Evolutionary conservation across 2,797 vertebrate genomes (phyloP).

Genomic region (Salarias fasciatus): DNA sequence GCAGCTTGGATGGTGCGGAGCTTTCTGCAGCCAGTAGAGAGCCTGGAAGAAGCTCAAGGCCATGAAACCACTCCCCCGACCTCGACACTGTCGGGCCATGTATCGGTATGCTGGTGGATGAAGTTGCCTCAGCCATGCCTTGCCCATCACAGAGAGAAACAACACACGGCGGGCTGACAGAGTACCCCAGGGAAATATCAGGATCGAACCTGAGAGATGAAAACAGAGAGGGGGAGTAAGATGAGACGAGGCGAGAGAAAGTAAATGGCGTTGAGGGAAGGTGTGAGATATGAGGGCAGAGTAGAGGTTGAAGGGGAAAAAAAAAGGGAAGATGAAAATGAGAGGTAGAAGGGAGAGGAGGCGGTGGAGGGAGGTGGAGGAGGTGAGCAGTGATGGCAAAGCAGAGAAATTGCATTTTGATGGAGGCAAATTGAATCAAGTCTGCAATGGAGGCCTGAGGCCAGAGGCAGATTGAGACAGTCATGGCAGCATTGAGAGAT

Average conservation of each 20-base stretch:
- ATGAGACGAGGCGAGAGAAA: conserved; percentile 14
- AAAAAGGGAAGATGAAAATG: not conserved
- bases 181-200: conserved; percentile 55
- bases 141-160: conserved; percentile 10
- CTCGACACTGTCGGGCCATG: conserved; percentile 7
- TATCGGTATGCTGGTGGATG: not conserved
- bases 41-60: conserved; percentile 16
- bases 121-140: conserved; percentile 8
- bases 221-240: conserved; percentile 28
- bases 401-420: conserved; percentile 69
- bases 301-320: not conserved
- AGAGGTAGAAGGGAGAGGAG: conserved; percentile 18
- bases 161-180: conserved; percentile 25
- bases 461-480: conserved; percentile 54
- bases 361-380: not conserved
- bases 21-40: conserved; percentile 6
- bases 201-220: conserved; percentile 43
- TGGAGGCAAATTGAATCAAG: conserved; percentile 71
- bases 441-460: conserved; percentile 51
- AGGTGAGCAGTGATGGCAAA: conserved; percentile 21
- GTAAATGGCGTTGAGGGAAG: not conserved
- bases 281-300: conserved; percentile 24
- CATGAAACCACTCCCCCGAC: conserved; percentile 12
- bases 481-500: conserved; percentile 50
- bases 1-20: not conserved